phyloP scores from a whole-genome alignment of 2,797 vertebrate genomes.

The Tachyglossus aculeatus region DNA sequence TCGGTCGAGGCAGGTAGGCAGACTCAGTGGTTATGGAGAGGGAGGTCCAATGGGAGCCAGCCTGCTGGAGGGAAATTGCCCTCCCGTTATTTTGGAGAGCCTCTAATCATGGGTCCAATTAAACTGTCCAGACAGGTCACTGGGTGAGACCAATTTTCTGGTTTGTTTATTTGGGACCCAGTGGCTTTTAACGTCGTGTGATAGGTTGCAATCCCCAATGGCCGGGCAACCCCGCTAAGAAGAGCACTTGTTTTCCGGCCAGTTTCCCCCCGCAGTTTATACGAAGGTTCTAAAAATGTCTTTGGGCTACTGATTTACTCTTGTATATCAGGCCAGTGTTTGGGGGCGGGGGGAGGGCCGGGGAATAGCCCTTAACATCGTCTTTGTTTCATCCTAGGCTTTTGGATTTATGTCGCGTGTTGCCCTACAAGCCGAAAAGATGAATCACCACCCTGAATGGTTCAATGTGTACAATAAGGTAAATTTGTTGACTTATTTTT shows the following conservation, averaged over 20 bases:
- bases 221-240: not conserved
- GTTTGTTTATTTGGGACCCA: constrained; percentile 52
- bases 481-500: constrained; percentile 52
- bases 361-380: constrained; percentile 19
- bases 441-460: constrained; percentile 98
- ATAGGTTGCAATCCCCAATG: constrained; percentile 15
- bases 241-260: not conserved
- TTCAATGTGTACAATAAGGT: constrained; percentile 98
- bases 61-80: constrained; percentile 18
- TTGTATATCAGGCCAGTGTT: not conserved
- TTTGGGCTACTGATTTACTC: constrained; percentile 1
- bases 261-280: not conserved
- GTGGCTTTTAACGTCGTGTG: constrained; percentile 14
- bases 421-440: constrained; percentile 94
- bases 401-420: constrained; percentile 97
- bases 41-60: not conserved
- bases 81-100: constrained; percentile 12
- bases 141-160: constrained; percentile 55
- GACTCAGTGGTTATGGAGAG: not conserved
- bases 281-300: not conserved
- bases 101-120: constrained; percentile 37
- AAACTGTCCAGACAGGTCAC: constrained; percentile 51
- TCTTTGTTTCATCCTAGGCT: constrained; percentile 76
- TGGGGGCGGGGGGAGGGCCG: too few relatives aligned
- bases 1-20: constrained; percentile 7